Evolutionary conservation across 2,888 invertebrate species (phyloP), one percentile per base, ranked within the genome.

Genomic region (Taphrorychus bicolor): DNA sequence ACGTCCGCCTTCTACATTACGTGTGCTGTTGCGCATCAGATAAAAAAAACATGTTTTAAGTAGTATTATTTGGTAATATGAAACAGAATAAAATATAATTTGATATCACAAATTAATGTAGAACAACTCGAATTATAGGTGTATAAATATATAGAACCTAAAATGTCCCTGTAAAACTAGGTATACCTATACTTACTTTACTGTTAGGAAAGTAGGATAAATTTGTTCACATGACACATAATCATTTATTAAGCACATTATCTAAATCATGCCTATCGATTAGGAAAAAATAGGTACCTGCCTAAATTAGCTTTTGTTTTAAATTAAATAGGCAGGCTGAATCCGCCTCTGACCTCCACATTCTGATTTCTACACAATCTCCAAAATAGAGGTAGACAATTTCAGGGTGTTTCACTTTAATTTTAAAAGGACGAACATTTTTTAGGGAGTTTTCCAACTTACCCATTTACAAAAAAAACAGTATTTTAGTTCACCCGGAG

Each of bases 361-460:
- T 66, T 66, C 56, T 51, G 66, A 66, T 66, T 61, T 66, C 66
- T 66, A 66, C 61, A 66, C 66, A 66, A 66, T 61, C 66, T 66
- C 61, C 66, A 60, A 66, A 66, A 61, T 61, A 58, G 61, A 66
- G 61, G 66, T 66, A 66, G 61, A 57, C 61, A 56, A 60, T 61
- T 66, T 59, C 22, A 52, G 56, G 62, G 54, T 54, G 14, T 59
- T 65, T 56, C 17, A 60, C 22, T 42, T 49, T 40, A n/a, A 42
- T 48, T 42, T 65, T 23, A 22, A 57, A 48, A 19, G n/a, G 19
- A 23, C 45, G 54, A 41, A 57, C 16, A 21, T 56, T 40, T 1
- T 19, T 11, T 7, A 59, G 48, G 23, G 45, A 48, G 48, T 59
- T 59, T 59, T 59, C 5, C 22, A 21, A 7, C 3, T 57, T 18